phyloP scores from a whole-genome alignment of 2,888 invertebrate species.

The Drosophila nr. fundita region DNA sequence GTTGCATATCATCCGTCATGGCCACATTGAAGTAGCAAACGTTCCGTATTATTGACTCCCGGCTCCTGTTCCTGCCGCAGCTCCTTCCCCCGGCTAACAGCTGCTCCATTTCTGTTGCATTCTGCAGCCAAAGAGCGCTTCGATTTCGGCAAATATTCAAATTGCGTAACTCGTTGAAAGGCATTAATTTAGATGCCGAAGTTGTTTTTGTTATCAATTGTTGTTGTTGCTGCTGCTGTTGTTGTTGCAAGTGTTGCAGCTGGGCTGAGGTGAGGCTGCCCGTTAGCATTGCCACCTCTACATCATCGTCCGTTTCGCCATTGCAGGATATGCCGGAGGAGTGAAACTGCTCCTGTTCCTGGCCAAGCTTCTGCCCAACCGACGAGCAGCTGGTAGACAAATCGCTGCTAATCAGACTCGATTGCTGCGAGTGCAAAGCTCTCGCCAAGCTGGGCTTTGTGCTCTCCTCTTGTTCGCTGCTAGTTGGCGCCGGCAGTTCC shows the following conservation, averaged over 20 bases:
- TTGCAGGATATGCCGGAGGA: conserved; percentile 84
- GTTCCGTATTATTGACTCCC: conserved; percentile 2
- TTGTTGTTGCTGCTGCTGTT: conserved; percentile 1
- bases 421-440: conserved; percentile 64
- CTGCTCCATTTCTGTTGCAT: conserved; percentile 50
- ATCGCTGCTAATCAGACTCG: conserved; percentile 74
- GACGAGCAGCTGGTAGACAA: conserved; percentile 47
- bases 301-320: conserved; percentile 82
- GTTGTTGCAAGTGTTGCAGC: conserved; percentile 49
- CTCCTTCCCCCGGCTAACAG: conserved; percentile 32
- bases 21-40: conserved; percentile 60
- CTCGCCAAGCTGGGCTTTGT: conserved; percentile 54
- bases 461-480: conserved; percentile 10
- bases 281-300: conserved; percentile 80
- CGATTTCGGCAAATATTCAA: conserved; percentile 84
- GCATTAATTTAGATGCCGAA: conserved; percentile 35
- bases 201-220: background rate
- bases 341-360: conserved; percentile 76
- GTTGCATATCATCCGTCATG: conserved; percentile 81
- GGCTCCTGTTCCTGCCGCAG: background rate
- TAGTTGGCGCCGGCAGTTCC: conserved; percentile 56
- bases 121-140: conserved; percentile 82
- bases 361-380: conserved; percentile 15
- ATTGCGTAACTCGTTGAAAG: conserved; percentile 75
- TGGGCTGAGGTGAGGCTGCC: conserved; percentile 62